Evolutionary conservation across 2,113 vertebrate genomes (phyloP), one percentile per base, ranked within the genome.

Genomic region (Hippocampus guttulatus): DNA sequence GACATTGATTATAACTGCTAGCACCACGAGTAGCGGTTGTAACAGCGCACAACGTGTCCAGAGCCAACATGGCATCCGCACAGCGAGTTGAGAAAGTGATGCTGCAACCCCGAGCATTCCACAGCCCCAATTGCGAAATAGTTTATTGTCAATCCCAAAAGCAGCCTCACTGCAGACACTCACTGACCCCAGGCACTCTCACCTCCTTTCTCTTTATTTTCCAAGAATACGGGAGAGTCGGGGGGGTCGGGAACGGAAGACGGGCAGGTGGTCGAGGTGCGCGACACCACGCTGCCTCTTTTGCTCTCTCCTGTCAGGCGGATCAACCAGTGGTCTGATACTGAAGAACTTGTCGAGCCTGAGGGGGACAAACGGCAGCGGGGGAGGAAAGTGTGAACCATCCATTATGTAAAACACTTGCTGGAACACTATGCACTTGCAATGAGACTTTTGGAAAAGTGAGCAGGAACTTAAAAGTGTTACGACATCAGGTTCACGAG

Each of bases 261-360:
- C 2, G 89, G 85, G 58, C 58, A 87, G 30, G 88, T 88, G 43
- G 89, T 89, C 5, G 92, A 91, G 23, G 81, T 87, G 10, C 87
- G 85, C 45, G 93, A 94, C 45, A 89, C 80, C 40, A 92, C 16
- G 27, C 94, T 92, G 47, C 90, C 91, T 70, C 84, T 68, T 0
- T 87, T 87, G 74, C 90, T 89, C 67, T 91, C 81, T 68, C 81
- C 90, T 0, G 89, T 90, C 2, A 98, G 90, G 20, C 93, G 89
- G 43, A 94, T 68, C 2, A 95, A 87, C 95, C 96, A 97, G 84
- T 97, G 95, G 41, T 95, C 93, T 0, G 95, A 94, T 71, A 93
- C 41, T 1, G 93, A 93, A 10, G 94, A 94, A 80, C 93, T 93
- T 40, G 89, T 92, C 45, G 95, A 94, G 20, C 94, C 95, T 97